phyloP scores from a whole-genome alignment of 2,888 invertebrate species.

The Patella pellucida region DNA sequence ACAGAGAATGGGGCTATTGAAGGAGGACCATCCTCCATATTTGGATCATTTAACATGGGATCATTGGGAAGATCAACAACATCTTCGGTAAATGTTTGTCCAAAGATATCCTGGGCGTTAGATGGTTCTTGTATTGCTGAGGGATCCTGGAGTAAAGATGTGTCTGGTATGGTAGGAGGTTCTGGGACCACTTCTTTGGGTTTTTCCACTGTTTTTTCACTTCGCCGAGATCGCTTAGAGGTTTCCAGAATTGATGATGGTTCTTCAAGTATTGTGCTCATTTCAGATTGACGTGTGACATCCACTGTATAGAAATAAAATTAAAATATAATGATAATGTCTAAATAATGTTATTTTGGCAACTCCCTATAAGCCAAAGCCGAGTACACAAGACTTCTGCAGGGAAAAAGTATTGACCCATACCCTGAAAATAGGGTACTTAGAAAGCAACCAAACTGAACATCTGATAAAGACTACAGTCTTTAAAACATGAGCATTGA shows the following conservation, averaged over 20 bases:
- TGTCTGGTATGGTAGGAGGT: slow-evolving; percentile 20
- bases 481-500: too few relatives aligned
- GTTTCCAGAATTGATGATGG: slow-evolving; percentile 49
- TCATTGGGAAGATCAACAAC: slow-evolving; percentile 56
- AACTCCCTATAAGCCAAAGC: too few relatives aligned
- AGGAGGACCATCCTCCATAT: slow-evolving; percentile 58
- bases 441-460: too few relatives aligned
- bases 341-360: too few relatives aligned
- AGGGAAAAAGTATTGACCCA: too few relatives aligned
- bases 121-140: slow-evolving; percentile 33
- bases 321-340: too few relatives aligned
- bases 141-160: slow-evolving; percentile 56
- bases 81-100: slow-evolving; percentile 51
- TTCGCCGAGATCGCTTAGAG: slow-evolving; percentile 35
- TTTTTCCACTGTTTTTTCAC: slow-evolving; percentile 31
- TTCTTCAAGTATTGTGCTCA: slow-evolving; percentile 61
- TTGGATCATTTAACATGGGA: slow-evolving; percentile 46
- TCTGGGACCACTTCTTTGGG: slow-evolving; percentile 23
- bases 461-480: too few relatives aligned
- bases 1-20: slow-evolving; percentile 64
- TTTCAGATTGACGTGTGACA: slow-evolving; percentile 46
- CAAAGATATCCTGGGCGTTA: slow-evolving; percentile 51
- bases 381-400: too few relatives aligned
- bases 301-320: slow-evolving; percentile 26
- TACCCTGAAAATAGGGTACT: too few relatives aligned